Base-by-base conservation (phyloP, 1,140 invertebrate genomes). In the Meloidogyne floridensis region DNA sequence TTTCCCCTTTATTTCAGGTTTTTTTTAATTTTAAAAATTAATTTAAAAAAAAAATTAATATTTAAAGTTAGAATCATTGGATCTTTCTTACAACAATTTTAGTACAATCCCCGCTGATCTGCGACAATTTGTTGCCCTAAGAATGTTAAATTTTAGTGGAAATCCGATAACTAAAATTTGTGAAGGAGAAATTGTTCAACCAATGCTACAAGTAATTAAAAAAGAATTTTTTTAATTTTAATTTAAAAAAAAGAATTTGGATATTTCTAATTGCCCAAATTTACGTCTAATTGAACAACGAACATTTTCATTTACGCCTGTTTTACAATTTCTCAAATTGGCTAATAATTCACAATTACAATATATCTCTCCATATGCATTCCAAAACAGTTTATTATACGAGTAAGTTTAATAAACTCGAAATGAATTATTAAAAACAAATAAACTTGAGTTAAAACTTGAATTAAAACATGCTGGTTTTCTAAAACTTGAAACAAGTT, bases 21-120 rank as follows among this genome's bases (percentile, higher is more conserved):
- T 72, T 43, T 53, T 54, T 79, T 47, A 54, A 42, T 53, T 47
- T 70, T 70, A 51, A 43, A 51, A 65, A 73, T 83, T 18, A 9
- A 3, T 51, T 80, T 8, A 47, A 6, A 47, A 47, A 47, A 47
- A 20, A n/a, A 74, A 51, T 82, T 20, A 72, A 15, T 81, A 15
- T 43, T 54, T 86, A 81, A 43, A 85, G 85, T 75, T 85, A n/a
- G 86, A 85, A 84, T 72, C 43, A 5, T 80, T 86, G 7, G 86
- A 86, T 47, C 65, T 86, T 9, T 85, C 86, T 3, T 86, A 51
- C 69, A 86, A 86, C 53, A 86, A 86, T n/a, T 77, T 86, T 47
- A 82, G 65, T 54, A 70, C 43, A 18, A 74, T 87, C 18, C 85
- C 85, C 32, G 73, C 74, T 69, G 85, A 84, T 75, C 72, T 86